Evolutionary conservation across 1,140 invertebrate species (phyloP), one percentile per base, ranked within the genome.

Genomic region (Thalassaphorura encarpata): DNA sequence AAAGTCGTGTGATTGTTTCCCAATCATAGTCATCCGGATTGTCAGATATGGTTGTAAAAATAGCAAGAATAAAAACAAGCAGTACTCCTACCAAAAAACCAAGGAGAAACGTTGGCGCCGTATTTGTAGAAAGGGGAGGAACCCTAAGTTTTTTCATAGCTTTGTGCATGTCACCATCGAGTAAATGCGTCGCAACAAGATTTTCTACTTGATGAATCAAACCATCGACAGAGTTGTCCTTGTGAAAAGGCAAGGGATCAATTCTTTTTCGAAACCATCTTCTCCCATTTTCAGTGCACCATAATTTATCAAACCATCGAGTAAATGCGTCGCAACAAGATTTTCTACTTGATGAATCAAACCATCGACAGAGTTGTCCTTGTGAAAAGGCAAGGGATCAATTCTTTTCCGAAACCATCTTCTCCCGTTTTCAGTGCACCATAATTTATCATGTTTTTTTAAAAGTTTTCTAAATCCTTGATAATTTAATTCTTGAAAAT

Each of bases 371-470:
- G 97, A 91, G 70, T 97, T 97, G 71, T 96, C 97, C 11, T 84
- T 88, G 71, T 95, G 93, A 75, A 99, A 99, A 60, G 89, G 85
- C 1, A 93, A 87, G 0, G 81, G 82, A 71, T 98, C 95, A 5
- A 99, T 94, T 67, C 92, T 83, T 64, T 89, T 83, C 50, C 84
- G 81, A 58, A 90, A 76, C 94, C 94, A 99, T 76, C 87, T 83
- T 48, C 81, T 83, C 2, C 88, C 87, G 58, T 74, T 76, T 57
- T 84, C 83, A 41, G 45, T 61, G 33, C 13, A 31, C 19, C 63
- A 36, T 36, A 97, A 87, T 80, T 99, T 99, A 73, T 99, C 97
- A 72, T 99, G 95, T 74, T 99, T 99, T 71, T 99, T 99, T n/a
- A 99, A 78, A 69, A 99, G 99, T 75, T 99, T 99, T 56, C 95